A percentile compares a stretch with the other conserved stretches of the same genome.
Conservation (phyloP, 2,113 vertebrate species). For the Sakesphorus luctuosus region DNA sequence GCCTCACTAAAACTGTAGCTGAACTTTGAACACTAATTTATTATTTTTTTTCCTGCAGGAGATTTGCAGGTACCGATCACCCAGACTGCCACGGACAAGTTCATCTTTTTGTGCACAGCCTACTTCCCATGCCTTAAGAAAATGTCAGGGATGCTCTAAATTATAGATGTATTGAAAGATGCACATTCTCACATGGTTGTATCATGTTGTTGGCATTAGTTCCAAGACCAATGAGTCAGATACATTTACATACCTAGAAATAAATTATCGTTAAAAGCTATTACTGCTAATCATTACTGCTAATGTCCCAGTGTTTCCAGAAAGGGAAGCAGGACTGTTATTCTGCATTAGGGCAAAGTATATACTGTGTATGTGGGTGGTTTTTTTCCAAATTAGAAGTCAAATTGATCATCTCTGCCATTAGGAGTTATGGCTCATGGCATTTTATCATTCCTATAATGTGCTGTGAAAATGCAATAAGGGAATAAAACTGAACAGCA, state of each 20-base stretch:
- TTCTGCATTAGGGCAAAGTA: background rate
- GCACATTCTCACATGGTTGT: background rate
- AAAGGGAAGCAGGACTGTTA: background rate
- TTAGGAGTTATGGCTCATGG: constrained; percentile 49
- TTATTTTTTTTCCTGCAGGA: background rate
- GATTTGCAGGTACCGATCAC: background rate
- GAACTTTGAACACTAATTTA: background rate
- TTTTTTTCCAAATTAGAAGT: constrained; percentile 31
- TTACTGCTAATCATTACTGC: constrained; percentile 12
- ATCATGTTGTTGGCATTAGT: background rate
- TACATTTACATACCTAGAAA: constrained; percentile 13
- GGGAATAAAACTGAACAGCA: constrained; percentile 31
- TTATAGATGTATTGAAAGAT: background rate
- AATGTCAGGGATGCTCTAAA: background rate
- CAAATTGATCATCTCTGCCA: constrained; percentile 53
- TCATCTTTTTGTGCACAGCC: background rate
- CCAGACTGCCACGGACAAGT: background rate
- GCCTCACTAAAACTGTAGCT: background rate
- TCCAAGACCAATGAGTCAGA: constrained; percentile 8
- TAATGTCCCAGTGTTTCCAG: background rate
- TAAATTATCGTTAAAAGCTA: constrained; percentile 27
- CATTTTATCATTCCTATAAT: constrained; percentile 58
- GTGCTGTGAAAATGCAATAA: constrained; percentile 50
- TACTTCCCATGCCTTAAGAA: background rate
- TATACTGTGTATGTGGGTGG: background rate